Conservation (phyloP, 2,113 vertebrate species). For the Monopterus albus region DNA sequence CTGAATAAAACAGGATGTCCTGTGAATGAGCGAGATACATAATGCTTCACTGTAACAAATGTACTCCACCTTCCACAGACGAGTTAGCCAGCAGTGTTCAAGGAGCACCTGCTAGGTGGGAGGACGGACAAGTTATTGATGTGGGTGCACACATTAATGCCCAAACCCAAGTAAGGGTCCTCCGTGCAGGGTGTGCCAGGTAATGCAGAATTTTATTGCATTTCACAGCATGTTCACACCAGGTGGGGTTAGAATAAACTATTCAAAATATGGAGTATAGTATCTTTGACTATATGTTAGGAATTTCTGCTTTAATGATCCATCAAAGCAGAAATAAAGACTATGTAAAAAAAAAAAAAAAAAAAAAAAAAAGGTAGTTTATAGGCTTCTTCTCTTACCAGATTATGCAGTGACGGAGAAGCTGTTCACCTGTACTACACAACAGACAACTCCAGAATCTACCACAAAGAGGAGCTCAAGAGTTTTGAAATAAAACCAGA, state of each 20-base stretch:
- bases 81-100: conserved; percentile 86
- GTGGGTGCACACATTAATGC: conserved; percentile 79
- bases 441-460: conserved; percentile 92
- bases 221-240: not conserved
- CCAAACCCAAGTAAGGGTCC: conserved; percentile 87
- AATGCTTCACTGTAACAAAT: not conserved
- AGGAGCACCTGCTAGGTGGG: conserved; percentile 87
- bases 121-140: conserved; percentile 77
- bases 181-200: conserved; percentile 86
- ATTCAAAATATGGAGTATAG: not conserved
- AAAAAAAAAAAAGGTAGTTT: too few relatives aligned
- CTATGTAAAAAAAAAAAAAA: too few relatives aligned
- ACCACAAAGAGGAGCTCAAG: conserved; percentile 93
- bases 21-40: not conserved
- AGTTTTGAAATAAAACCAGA: conserved; percentile 89
- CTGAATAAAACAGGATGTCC: not conserved
- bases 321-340: conserved; percentile 1
- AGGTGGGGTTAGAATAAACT: not conserved
- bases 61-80: conserved; percentile 60
- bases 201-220: conserved; percentile 31
- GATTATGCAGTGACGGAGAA: conserved; percentile 90
- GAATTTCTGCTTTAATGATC: not conserved
- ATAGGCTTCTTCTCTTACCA: conserved; percentile 31
- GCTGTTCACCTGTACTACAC: conserved; percentile 88
- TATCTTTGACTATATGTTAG: not conserved